Evolutionary conservation across 2,797 vertebrate species (phyloP), one percentile per base, ranked within the genome.

Genomic region (Manis javanica): DNA sequence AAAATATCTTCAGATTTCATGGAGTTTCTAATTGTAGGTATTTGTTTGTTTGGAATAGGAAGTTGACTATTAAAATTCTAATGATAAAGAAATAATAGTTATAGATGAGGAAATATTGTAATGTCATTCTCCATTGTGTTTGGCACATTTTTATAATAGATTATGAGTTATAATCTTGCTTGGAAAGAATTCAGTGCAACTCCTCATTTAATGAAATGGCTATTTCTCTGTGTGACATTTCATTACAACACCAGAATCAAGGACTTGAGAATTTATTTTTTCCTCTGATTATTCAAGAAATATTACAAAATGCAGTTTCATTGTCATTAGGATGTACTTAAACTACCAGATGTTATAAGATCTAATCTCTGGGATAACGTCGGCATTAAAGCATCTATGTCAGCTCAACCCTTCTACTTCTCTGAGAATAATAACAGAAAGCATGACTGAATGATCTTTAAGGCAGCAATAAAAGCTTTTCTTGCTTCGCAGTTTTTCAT

Each of bases 151-250:
- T 81, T 79, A 94, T 97, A 96, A 96, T 82, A 96, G 96, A 79
- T 93, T 87, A 95, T 82, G 68, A 97, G 90, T 94, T 87, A 91
- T 74, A 94, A 95, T 95, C 87, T 96, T 69, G 29, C 89, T 78
- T 57, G 87, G 81, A 94, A 95, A 82, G 51, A 98, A 82, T 90
- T 96, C 94, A 95, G 0, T 69, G 26, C 87, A 90, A 72, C 78
- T 88, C 37, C 57, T 96, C 88, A 87, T 94, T 91, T 96, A 97
- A 96, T 90, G 91, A 93, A 96, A 97, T 89, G 75, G 75, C 91
- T 86, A 64, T 96, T 97, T 97, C 94, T 97, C 96, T 96, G 83
- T 96, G 95, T 97, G 96, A 95, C 85, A 97, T 96, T 96, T 97
- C 83, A 97, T 97, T 97, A 95, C 51, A 94, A 90, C 75, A 87